These are phyloP conservation scores for Papilio aristodemus DNA, from an alignment of 1,140 invertebrate genomes.

Conservation along the genomic window DNA sequence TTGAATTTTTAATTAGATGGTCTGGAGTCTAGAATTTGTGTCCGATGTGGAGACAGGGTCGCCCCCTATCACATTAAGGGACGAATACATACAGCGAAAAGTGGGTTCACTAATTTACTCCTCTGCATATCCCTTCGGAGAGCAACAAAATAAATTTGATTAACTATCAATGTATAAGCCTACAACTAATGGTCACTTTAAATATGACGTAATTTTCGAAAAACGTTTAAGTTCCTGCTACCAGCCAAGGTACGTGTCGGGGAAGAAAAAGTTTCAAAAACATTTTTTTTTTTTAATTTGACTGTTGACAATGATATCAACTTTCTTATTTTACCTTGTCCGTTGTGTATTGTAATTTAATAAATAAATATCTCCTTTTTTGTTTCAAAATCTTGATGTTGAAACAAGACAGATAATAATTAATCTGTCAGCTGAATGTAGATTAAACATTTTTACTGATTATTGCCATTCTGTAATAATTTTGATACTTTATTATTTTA, in stretches of 20 bases:
- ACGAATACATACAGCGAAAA: too few species aligned
- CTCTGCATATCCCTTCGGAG: too few species aligned
- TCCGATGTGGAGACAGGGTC: too few species aligned
- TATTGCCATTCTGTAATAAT: not conserved
- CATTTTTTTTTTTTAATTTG: not conserved
- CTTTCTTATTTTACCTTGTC: constrained; percentile 11
- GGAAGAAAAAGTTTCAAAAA: not conserved
- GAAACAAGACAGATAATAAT: not conserved
- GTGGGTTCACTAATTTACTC: too few species aligned
- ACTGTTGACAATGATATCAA: constrained; percentile 18
- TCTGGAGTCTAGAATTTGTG: too few species aligned
- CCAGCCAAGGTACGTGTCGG: not conserved
- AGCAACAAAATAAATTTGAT: too few species aligned
- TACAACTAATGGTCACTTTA: too few species aligned
- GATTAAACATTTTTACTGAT: not conserved
- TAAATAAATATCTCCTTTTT: not conserved
- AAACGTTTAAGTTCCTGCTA: too few species aligned
- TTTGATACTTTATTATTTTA: not conserved
- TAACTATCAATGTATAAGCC: too few species aligned
- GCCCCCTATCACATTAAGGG: too few species aligned
- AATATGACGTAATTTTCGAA: too few species aligned
- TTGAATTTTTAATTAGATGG: too few species aligned
- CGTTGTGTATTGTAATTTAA: not conserved
- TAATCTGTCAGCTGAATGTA: not conserved
- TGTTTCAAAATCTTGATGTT: not conserved